phyloP scores from a whole-genome alignment of 1,140 invertebrate species.

The Whitmania pigra region DNA sequence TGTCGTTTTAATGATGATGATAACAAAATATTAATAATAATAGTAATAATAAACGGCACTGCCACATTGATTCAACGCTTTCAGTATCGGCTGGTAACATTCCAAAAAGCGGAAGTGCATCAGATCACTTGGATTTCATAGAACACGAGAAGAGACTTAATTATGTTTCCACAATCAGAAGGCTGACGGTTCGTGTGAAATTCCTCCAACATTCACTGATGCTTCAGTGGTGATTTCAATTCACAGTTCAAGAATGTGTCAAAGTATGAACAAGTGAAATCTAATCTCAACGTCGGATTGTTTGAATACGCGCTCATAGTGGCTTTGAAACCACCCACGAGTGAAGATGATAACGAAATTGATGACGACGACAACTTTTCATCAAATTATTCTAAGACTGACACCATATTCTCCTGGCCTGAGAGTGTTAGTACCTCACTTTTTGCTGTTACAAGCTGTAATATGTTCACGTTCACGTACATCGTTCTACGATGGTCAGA shows the following conservation, averaged over 20 bases:
- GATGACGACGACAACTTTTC: constrained; percentile 17
- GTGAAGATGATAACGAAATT: constrained; percentile 24
- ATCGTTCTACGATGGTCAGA: background rate
- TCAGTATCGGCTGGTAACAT: too few relatives aligned
- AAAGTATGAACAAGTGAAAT: constrained; percentile 8
- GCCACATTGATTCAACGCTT: too few relatives aligned
- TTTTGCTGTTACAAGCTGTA: background rate
- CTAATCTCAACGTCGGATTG: constrained; percentile 34
- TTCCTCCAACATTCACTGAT: constrained; percentile 1
- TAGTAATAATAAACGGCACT: too few relatives aligned
- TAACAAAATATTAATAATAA: too few relatives aligned
- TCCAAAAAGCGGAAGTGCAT: background rate
- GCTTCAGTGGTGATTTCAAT: background rate
- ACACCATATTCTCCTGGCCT: background rate
- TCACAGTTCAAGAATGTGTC: constrained; percentile 7
- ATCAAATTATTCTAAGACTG: background rate
- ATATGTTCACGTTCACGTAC: background rate
- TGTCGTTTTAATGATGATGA: too few relatives aligned
- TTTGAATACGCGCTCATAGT: constrained; percentile 41
- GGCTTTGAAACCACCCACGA: constrained; percentile 28
- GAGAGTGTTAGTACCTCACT: background rate
- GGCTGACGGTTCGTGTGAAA: background rate
- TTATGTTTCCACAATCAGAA: constrained; percentile 4
- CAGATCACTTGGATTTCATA: background rate
- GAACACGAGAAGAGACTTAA: constrained; percentile 9